A percentile compares a stretch with the other conserved stretches of the same genome.
These are phyloP conservation scores for Ommatoiulus sabulosus DNA, from an alignment of 2,888 invertebrate species.

Conservation along the genomic window DNA sequence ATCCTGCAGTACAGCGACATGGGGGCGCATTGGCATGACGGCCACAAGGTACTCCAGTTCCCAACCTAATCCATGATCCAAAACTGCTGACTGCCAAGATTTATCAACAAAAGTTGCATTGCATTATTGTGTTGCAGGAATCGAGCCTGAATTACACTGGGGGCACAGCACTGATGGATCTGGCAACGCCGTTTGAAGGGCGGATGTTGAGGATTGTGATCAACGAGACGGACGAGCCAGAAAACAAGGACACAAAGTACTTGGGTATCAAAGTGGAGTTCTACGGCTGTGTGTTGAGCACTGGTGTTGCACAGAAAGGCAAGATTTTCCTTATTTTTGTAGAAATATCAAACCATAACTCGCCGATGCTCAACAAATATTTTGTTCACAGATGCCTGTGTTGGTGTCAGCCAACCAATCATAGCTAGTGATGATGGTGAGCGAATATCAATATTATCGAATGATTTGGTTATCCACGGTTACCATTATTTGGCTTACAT, in stretches of 20 bases:
- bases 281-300: constrained; percentile 52
- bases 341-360: not conserved
- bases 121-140: constrained; percentile 38
- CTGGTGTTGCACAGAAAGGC: constrained; percentile 37
- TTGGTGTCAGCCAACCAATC: not conserved
- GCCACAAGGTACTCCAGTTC: constrained; percentile 37
- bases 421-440: constrained; percentile 13
- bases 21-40: constrained; percentile 51
- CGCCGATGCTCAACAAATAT: not conserved
- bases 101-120: too few species aligned
- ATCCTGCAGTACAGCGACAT: constrained; percentile 50
- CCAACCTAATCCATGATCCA: not conserved
- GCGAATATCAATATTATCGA: not conserved
- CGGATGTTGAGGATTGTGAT: constrained; percentile 47
- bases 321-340: not conserved
- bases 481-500: not conserved
- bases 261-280: constrained; percentile 55
- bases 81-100: not conserved
- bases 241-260: constrained; percentile 49
- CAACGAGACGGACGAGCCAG: constrained; percentile 48
- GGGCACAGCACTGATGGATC: constrained; percentile 44
- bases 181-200: constrained; percentile 54
- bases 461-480: not conserved
- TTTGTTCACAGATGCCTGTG: not conserved
- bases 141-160: constrained; percentile 54